Evolutionary conservation across 2,113 vertebrate species (phyloP).

Genomic region (Elachura formosa): DNA sequence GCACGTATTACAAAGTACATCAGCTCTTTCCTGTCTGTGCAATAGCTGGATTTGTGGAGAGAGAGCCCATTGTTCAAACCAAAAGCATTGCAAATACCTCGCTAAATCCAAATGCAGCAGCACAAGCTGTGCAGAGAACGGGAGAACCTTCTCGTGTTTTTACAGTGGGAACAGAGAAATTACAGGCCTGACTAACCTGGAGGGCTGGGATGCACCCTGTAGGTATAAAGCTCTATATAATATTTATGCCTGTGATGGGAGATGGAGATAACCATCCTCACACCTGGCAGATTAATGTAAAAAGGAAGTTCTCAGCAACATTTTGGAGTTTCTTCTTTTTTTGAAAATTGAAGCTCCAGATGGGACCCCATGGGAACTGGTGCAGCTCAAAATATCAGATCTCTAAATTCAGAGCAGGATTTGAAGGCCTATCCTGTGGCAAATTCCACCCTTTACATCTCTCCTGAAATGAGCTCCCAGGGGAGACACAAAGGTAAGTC

Average conservation of each 20-base stretch:
- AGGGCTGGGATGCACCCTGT: not conserved
- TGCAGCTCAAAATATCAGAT: not conserved
- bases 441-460: not conserved
- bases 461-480: not conserved
- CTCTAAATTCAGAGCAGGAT: not conserved
- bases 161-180: not conserved
- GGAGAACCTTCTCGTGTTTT: slow-evolving; percentile 44
- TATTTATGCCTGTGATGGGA: fast-evolving
- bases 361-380: not conserved
- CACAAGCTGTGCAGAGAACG: not conserved
- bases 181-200: not conserved
- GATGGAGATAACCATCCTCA: not conserved
- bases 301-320: not conserved
- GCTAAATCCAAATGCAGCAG: not conserved
- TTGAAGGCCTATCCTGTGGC: not conserved
- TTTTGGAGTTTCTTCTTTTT: not conserved
- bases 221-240: not conserved
- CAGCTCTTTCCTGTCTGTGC: slow-evolving; percentile 30
- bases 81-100: slow-evolving; percentile 53
- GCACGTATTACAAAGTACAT: not conserved
- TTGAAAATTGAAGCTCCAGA: not conserved
- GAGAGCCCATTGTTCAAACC: slow-evolving; percentile 46
- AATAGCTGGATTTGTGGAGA: slow-evolving; percentile 51
- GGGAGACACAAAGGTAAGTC: not conserved
- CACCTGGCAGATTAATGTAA: not conserved